phyloP scores from a whole-genome alignment of 2,797 vertebrate species.

The Cirrhinus molitorella region DNA sequence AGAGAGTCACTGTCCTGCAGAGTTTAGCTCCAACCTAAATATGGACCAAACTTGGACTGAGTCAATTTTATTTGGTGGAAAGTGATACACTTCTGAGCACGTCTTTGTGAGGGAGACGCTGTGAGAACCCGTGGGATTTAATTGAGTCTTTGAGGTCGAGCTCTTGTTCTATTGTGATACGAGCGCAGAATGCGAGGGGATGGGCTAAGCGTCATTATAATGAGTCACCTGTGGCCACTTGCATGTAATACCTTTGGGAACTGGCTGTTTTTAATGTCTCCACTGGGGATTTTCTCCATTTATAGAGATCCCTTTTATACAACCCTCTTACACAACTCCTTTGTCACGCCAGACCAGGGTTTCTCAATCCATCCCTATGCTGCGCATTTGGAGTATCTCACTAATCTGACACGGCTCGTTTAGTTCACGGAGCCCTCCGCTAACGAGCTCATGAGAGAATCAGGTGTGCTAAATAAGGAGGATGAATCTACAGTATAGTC shows the following conservation, averaged over 20 bases:
- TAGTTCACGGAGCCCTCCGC: neutral
- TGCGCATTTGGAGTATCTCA: neutral
- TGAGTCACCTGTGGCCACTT: conserved; percentile 45
- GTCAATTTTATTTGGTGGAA: neutral
- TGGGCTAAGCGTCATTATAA: neutral
- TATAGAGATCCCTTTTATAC: neutral
- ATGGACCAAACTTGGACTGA: too few species aligned
- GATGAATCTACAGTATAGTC: too few species aligned
- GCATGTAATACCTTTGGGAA: conserved; percentile 56
- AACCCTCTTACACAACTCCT: conserved; percentile 15
- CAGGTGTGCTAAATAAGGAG: neutral
- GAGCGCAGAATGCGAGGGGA: neutral
- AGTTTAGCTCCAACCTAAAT: too few species aligned
- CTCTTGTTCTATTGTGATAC: conserved; percentile 5
- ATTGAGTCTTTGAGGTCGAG: conserved; percentile 1
- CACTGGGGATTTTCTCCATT: conserved; percentile 28
- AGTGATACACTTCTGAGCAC: neutral
- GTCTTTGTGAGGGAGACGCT: neutral
- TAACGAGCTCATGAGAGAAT: conserved; percentile 2
- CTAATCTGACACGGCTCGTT: conserved; percentile 3
- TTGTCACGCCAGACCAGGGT: neutral
- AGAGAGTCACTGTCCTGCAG: too few species aligned
- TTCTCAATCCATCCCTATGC: neutral
- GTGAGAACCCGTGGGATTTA: conserved; percentile 11
- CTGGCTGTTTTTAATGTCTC: conserved; percentile 5